Evolutionary conservation across 1,140 invertebrate species (phyloP).

Genomic region (Drosophila bocqueti): DNA sequence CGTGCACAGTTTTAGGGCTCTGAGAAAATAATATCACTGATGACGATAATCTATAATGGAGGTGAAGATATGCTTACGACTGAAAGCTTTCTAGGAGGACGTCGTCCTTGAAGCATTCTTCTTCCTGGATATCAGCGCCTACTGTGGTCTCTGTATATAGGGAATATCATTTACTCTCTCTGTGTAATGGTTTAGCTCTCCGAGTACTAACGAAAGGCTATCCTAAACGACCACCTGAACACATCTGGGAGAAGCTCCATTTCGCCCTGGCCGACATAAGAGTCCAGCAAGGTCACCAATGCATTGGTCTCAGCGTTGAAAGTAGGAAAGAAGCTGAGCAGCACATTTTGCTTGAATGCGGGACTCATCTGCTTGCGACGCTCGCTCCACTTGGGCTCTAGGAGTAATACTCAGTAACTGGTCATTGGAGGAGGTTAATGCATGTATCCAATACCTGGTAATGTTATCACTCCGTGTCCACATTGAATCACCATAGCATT

Average conservation of each 20-base stretch:
- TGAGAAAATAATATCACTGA: neutral
- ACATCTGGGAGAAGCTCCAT: slow-evolving; percentile 33
- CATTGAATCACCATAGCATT: slow-evolving; percentile 11
- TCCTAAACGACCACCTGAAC: slow-evolving; percentile 46
- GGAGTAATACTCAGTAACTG: neutral
- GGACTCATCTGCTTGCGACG: slow-evolving; percentile 63
- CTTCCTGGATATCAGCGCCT: slow-evolving; percentile 35
- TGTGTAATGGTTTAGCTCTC: neutral
- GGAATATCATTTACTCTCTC: neutral
- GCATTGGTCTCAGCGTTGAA: slow-evolving; percentile 56
- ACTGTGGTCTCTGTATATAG: slow-evolving; percentile 56
- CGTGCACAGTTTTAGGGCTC: neutral
- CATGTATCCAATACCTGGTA: slow-evolving; percentile 33
- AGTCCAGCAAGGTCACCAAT: slow-evolving; percentile 42
- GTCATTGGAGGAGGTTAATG: neutral
- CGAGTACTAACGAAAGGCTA: slow-evolving; percentile 45
- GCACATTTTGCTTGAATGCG: slow-evolving; percentile 52
- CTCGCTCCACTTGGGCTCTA: slow-evolving; percentile 54
- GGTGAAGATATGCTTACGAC: slow-evolving; percentile 13
- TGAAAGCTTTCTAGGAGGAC: slow-evolving; percentile 19
- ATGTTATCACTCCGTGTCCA: slow-evolving; percentile 50
- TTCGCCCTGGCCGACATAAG: slow-evolving; percentile 18
- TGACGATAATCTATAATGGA: neutral
- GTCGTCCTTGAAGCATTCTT: slow-evolving; percentile 2
- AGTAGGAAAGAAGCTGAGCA: slow-evolving; percentile 62